Conservation (phyloP, 1,140 invertebrate genomes). For the Bombus haemorrhoidalis region DNA sequence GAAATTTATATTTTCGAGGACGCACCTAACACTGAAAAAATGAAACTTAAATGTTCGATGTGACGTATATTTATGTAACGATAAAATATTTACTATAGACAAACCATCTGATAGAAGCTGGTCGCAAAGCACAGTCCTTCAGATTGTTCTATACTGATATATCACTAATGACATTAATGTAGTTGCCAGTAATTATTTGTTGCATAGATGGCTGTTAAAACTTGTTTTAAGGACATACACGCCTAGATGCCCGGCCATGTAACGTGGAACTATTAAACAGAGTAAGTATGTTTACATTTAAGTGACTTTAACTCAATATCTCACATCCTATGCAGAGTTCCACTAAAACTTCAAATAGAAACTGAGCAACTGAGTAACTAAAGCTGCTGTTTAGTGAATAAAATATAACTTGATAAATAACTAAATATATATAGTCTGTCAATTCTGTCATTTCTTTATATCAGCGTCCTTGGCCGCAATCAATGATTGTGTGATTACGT, state of each 20-base stretch:
- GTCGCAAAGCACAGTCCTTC: background rate
- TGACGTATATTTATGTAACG: background rate
- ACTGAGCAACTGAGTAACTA: background rate
- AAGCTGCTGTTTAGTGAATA: background rate
- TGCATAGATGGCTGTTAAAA: background rate
- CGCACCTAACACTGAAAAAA: background rate
- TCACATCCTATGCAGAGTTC: background rate
- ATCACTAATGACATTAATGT: background rate
- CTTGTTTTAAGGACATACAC: background rate
- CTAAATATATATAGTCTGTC: background rate
- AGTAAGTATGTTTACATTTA: constrained; percentile 21
- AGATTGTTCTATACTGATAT: background rate
- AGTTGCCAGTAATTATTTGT: background rate
- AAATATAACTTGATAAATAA: background rate
- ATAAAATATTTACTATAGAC: background rate
- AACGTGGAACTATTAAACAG: background rate
- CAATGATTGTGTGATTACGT: no score
- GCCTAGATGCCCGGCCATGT: background rate
- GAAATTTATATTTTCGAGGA: no score
- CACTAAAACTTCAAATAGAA: background rate
- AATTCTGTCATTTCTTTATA: background rate
- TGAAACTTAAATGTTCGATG: background rate
- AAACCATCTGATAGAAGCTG: background rate
- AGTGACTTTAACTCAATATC: constrained; percentile 28
- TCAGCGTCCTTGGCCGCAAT: no score